Conservation (phyloP, 2,113 vertebrate species). For the Ictalurus punctatus region DNA sequence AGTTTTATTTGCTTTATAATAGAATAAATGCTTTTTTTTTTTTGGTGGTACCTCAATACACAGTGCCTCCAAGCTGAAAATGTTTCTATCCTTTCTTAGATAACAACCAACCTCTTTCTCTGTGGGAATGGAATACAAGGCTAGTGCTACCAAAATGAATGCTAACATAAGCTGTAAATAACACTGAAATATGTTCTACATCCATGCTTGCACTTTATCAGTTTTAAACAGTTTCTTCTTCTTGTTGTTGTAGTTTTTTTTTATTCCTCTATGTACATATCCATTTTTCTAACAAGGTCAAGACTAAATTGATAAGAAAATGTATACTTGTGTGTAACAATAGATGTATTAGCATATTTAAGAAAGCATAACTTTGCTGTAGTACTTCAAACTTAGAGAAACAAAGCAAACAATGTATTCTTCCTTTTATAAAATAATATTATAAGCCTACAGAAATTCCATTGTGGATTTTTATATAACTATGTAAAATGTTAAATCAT, state of each 20-base stretch:
- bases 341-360: slow-evolving; percentile 49
- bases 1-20: not conserved
- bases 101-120: slow-evolving; percentile 29
- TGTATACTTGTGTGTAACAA: slow-evolving; percentile 48
- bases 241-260: slow-evolving; percentile 9
- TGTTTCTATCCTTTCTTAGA: slow-evolving; percentile 32
- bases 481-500: slow-evolving; percentile 57
- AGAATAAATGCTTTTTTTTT: not conserved
- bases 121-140: slow-evolving; percentile 56
- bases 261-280: slow-evolving; percentile 39
- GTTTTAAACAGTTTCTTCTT: slow-evolving; percentile 22
- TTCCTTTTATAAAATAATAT: slow-evolving; percentile 61
- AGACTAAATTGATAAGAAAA: slow-evolving; percentile 29
- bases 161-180: slow-evolving; percentile 52
- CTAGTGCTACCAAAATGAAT: slow-evolving; percentile 27
- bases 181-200: slow-evolving; percentile 27
- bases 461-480: slow-evolving; percentile 59
- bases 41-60: slow-evolving; percentile 25
- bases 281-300: slow-evolving; percentile 45
- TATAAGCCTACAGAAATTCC: slow-evolving; percentile 49
- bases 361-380: slow-evolving; percentile 51
- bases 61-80: slow-evolving; percentile 36
- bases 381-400: slow-evolving; percentile 47
- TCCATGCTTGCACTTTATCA: slow-evolving; percentile 36
- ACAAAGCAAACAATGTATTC: slow-evolving; percentile 48